Evolutionary conservation across 92 coral and sea anemone genomes (phyloP).

Genomic region (Parazoanthus atlanticus): DNA sequence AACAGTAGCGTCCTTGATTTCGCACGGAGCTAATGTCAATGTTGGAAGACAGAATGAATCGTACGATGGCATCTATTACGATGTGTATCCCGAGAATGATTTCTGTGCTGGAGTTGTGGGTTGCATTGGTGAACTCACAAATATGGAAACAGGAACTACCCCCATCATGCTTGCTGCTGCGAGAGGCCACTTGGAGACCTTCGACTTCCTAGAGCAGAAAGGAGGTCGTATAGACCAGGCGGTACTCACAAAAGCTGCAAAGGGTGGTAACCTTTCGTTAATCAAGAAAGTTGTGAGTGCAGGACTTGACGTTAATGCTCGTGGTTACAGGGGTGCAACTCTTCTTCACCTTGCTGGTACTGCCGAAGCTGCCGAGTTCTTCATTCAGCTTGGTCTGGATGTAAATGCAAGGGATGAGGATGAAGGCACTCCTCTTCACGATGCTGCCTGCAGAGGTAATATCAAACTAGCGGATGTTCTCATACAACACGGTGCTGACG

Average conservation of each 20-base stretch:
- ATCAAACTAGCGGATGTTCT: not conserved
- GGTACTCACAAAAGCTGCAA: constrained; percentile 2
- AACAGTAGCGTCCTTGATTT: not conserved
- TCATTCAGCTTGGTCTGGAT: constrained; percentile 3
- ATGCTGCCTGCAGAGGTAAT: not conserved
- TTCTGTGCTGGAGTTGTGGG: constrained; percentile 15
- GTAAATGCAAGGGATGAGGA: not conserved
- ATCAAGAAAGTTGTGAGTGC: not conserved
- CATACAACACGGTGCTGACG: constrained; percentile 17
- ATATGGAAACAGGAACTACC: not conserved
- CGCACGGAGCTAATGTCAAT: constrained; percentile 19
- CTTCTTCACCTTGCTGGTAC: constrained; percentile 7
- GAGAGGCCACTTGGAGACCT: constrained; percentile 10
- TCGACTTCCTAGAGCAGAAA: constrained; percentile 9
- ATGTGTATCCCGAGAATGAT: constrained; percentile 23
- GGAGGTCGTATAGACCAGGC: constrained; percentile 10
- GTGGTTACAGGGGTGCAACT: not conserved
- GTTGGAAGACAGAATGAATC: not conserved
- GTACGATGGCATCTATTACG: constrained; percentile 16
- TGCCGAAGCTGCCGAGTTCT: not conserved
- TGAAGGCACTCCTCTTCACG: constrained; percentile 1
- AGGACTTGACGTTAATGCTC: not conserved
- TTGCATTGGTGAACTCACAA: constrained; percentile 12
- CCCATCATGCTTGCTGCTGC: constrained; percentile 24
- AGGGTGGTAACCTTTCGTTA: not conserved